phyloP scores from a whole-genome alignment of 2,888 invertebrate species.

The Apodemia zela region DNA sequence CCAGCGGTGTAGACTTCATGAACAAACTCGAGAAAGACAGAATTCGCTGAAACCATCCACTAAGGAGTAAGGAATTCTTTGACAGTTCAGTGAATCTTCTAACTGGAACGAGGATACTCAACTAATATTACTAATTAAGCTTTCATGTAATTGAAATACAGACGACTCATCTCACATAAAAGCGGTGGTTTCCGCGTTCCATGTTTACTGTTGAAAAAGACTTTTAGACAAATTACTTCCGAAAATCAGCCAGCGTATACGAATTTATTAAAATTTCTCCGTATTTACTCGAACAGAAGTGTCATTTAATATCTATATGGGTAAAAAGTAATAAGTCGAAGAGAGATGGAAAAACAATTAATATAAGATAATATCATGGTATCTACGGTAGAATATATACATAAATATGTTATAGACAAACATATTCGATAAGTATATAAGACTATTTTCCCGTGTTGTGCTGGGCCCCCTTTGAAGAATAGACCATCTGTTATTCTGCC shows the following conservation, averaged over 20 bases:
- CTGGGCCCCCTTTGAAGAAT: too few relatives aligned
- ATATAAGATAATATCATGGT: too few relatives aligned
- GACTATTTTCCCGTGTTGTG: too few relatives aligned
- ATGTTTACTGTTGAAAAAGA: slow-evolving; percentile 62
- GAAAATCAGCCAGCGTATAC: slow-evolving; percentile 65
- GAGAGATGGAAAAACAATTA: slow-evolving; percentile 46
- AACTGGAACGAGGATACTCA: slow-evolving; percentile 57
- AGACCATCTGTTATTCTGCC: too few relatives aligned
- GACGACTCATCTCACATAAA: neutral
- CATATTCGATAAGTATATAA: too few relatives aligned
- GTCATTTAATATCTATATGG: neutral
- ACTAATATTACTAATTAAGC: slow-evolving; percentile 77
- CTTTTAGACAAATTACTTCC: slow-evolving; percentile 73
- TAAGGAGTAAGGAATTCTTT: slow-evolving; percentile 53
- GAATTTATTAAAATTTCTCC: slow-evolving; percentile 51
- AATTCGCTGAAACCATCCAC: slow-evolving; percentile 59
- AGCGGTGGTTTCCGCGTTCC: slow-evolving; percentile 27
- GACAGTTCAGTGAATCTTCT: slow-evolving; percentile 31
- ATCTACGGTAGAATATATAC: too few relatives aligned
- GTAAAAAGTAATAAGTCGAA: slow-evolving; percentile 23
- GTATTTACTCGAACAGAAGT: neutral
- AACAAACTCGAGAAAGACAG: slow-evolving; percentile 64
- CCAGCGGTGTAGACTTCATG: slow-evolving; percentile 56
- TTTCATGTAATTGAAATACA: slow-evolving; percentile 73
- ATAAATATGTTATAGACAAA: too few relatives aligned